A percentile compares a stretch with the other conserved stretches of the same genome.
Evolutionary conservation across 1,140 invertebrate species (phyloP).

Genomic region (Drosophila lowei): DNA sequence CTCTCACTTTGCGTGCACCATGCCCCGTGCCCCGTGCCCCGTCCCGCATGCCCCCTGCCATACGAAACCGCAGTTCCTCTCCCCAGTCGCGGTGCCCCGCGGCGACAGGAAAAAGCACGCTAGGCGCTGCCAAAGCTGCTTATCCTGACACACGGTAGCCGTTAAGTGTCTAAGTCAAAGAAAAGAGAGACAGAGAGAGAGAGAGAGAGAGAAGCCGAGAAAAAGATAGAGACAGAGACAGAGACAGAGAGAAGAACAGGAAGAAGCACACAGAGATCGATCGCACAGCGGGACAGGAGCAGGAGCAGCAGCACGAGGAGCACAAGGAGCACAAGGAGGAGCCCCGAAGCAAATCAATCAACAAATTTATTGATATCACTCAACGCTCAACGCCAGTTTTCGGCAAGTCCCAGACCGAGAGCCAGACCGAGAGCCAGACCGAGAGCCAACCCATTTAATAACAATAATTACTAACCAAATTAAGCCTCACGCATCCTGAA

Average conservation of each 20-base stretch:
- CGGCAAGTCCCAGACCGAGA: no score
- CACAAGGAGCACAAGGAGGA: background rate
- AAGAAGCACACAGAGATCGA: conserved; percentile 33
- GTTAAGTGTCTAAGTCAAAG: conserved; percentile 58
- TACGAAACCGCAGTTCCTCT: conserved; percentile 1
- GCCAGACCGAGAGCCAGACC: background rate
- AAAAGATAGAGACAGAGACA: conserved; percentile 21
- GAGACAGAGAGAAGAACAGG: conserved; percentile 18
- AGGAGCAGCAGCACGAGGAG: conserved; percentile 1
- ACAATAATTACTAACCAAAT: conserved; percentile 72
- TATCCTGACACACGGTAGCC: conserved; percentile 74
- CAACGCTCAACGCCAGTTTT: conserved; percentile 18
- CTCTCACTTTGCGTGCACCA: background rate
- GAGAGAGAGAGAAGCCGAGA: conserved; percentile 15
- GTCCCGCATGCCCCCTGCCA: background rate
- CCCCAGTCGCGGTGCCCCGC: conserved; percentile 42
- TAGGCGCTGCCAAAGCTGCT: conserved; percentile 66
- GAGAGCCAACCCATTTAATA: conserved; percentile 45
- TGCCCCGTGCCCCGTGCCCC: background rate
- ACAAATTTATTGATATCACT: conserved; percentile 58
- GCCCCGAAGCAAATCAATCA: conserved; percentile 58
- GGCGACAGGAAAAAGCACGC: conserved; percentile 73
- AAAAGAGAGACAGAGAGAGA: conserved; percentile 20
- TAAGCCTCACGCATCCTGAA: conserved; percentile 51
- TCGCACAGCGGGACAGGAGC: conserved; percentile 21